These are phyloP conservation scores for Frieseomelitta varia DNA, from an alignment of 1,140 invertebrate species.

Conservation along the genomic window DNA sequence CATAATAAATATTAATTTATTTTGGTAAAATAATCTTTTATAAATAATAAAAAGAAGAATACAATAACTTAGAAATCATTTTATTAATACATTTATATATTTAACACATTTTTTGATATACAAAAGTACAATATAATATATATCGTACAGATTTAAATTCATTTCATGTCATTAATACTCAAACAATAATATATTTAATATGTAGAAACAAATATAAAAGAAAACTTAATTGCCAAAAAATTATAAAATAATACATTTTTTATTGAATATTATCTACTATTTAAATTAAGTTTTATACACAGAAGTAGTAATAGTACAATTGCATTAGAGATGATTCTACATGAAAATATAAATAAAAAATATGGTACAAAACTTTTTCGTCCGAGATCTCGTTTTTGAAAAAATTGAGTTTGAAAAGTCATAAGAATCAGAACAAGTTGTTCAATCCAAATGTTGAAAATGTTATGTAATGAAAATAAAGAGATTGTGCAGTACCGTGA, in stretches of 20 bases:
- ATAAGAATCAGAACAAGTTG: no score
- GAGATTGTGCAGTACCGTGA: no score
- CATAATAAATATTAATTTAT: neutral
- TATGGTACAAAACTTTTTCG: no score
- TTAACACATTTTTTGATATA: neutral
- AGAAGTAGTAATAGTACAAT: no score
- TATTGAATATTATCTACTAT: neutral
- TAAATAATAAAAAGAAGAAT: neutral
- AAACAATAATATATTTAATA: neutral
- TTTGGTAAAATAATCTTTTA: neutral
- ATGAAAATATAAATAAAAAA: no score
- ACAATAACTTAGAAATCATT: neutral
- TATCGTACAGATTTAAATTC: constrained; percentile 2
- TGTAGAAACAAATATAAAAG: neutral
- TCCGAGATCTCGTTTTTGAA: no score
- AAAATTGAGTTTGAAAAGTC: no score
- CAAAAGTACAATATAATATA: neutral
- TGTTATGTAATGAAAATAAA: no score
- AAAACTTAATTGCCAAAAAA: neutral
- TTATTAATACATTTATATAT: neutral
- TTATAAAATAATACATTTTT: neutral
- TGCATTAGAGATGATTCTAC: no score
- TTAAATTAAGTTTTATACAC: neutral
- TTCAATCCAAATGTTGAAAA: no score
- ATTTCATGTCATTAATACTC: neutral